Percentiles rank a stretch among this genome's conserved stretches.
Evolutionary conservation across 2,113 vertebrate genomes (phyloP).

Genomic region (Litocranius walleri): DNA sequence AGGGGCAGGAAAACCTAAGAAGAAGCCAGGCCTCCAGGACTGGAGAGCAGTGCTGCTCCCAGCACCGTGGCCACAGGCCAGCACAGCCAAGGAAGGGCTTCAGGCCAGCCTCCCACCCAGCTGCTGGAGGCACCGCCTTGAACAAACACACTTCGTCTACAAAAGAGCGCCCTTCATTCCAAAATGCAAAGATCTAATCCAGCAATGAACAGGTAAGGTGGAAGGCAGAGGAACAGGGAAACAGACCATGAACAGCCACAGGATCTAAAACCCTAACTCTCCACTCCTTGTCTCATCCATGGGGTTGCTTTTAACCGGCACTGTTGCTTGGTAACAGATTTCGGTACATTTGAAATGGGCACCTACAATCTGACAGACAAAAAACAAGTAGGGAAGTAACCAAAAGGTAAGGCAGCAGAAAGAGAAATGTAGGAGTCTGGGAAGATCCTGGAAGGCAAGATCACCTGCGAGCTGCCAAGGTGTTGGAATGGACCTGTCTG

Average conservation of each 20-base stretch:
- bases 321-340: background rate
- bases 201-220: fast-evolving
- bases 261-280: background rate
- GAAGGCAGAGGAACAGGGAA: too few species aligned
- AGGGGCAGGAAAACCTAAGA: too few species aligned
- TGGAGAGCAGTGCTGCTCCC: background rate
- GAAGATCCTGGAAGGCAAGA: background rate
- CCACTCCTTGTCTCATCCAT: background rate
- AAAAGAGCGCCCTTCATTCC: background rate
- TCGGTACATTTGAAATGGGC: background rate
- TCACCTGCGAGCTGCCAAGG: background rate
- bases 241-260: background rate
- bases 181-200: background rate
- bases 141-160: background rate
- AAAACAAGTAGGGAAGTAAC: background rate
- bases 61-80: fast-evolving
- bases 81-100: fast-evolving
- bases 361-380: background rate
- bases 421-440: background rate
- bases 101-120: fast-evolving
- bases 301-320: background rate
- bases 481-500: background rate
- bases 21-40: background rate
- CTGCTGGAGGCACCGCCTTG: background rate
- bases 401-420: background rate